Base-by-base conservation (phyloP, 35 echinoderm and acorn worm genomes). In the Patiria miniata region DNA sequence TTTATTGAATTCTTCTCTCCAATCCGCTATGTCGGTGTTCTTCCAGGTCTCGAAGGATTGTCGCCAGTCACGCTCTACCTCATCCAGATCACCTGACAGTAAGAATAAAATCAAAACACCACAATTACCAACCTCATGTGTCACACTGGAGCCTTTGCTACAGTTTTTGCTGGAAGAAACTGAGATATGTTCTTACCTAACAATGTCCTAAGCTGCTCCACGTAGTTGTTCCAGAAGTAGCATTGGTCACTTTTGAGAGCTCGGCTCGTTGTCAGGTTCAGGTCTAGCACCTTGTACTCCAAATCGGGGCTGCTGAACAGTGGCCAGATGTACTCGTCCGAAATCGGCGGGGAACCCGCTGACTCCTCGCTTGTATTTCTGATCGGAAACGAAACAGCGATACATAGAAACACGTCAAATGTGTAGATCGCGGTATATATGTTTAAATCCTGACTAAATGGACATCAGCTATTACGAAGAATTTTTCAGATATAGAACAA, bases 191-290 rank as follows among this genome's bases (percentile, higher is more conserved):
- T 36, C 60, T 6, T 52, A 88, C 86, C 50, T 17, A 54, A n/a
- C 33, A 79, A 79, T 16, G 51, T 38, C 50, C 29, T 34, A 4
- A 88, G 52, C 14, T 58, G 34, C 2, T 52, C 76, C 23, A 88
- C 30, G 51, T 89, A 89, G 22, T 82, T 30, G 52, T 89, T 89
- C 87, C 87, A 89, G 39, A 89, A 89, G 36, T 39, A 6, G 40
- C 87, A 89, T 68, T 69, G 28, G 10, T 40, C 69, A 44, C 52
- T 80, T 44, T 77, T 83, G 30, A 83, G 15, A 17, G 87, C 87
- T 69, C 87, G 68, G 6, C 60, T 65, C 16, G 51, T 51, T 3
- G 34, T 54, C 38, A 89, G 37, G 34, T 76, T 38, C 0, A 77
- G 44, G 8, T 79, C 60, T 34, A 89, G n/a, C 36, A 83, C 87